phyloP scores from a whole-genome alignment of 2,113 vertebrate genomes.

The Todiramphus saurophagus region DNA sequence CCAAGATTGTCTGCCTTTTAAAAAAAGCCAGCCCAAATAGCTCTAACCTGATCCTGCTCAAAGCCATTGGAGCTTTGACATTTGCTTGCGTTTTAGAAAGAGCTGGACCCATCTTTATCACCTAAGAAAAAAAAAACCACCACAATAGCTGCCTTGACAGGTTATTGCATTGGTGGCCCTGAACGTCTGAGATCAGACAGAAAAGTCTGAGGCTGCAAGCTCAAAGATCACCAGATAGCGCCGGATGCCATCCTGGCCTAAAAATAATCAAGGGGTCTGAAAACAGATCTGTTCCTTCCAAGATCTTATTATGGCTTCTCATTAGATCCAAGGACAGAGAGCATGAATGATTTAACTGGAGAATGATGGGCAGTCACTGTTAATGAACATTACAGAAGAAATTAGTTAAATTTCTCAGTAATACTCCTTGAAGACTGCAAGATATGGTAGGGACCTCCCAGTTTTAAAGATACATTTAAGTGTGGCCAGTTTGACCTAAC shows the following conservation, averaged over 20 bases:
- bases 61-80: not conserved
- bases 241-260: not conserved
- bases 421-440: not conserved
- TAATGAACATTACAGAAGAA: not conserved
- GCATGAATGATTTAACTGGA: slow-evolving; percentile 42
- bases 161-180: not conserved
- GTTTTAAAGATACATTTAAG: not conserved
- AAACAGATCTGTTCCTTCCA: not conserved
- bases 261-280: not conserved
- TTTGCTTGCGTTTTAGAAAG: not conserved
- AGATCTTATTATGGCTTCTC: slow-evolving; percentile 35
- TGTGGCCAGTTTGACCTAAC: not conserved
- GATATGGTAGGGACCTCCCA: not conserved
- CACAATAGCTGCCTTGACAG: not conserved
- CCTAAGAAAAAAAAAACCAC: not conserved
- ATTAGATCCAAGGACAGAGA: not conserved
- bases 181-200: not conserved
- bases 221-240: not conserved
- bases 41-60: not conserved
- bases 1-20: not conserved
- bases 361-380: not conserved
- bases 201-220: not conserved
- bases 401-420: not conserved
- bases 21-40: not conserved
- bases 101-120: not conserved